These are phyloP conservation scores for Argya squamiceps DNA, from an alignment of 2,797 vertebrate genomes.

Conservation along the genomic window DNA sequence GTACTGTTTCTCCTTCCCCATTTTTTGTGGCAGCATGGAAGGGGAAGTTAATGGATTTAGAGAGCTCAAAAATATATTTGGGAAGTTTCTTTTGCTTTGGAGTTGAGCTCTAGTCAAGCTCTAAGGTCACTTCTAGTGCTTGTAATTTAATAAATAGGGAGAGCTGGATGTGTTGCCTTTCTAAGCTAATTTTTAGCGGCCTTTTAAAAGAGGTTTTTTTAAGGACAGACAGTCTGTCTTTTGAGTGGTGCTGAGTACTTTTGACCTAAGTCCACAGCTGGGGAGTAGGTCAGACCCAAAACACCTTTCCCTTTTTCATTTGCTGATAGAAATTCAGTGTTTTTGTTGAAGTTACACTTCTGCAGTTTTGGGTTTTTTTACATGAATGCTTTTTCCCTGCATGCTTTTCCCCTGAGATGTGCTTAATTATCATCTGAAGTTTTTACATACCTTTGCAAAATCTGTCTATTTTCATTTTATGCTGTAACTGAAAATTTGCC, in stretches of 20 bases:
- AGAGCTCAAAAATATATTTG: neutral
- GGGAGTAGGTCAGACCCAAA: neutral
- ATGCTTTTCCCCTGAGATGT: accelerated
- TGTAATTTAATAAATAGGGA: constrained; percentile 6
- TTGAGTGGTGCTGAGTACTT: neutral
- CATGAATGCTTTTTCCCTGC: no score
- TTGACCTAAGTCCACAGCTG: neutral
- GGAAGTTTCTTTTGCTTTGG: neutral
- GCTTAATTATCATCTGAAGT: neutral
- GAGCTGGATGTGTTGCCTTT: neutral
- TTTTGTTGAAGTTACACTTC: neutral
- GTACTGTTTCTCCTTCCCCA: neutral
- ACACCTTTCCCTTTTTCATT: neutral
- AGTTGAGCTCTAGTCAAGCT: neutral
- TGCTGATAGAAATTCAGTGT: neutral
- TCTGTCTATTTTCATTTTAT: neutral
- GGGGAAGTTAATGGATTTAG: neutral
- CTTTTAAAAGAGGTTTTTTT: neutral
- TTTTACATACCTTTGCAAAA: neutral
- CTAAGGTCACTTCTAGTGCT: neutral
- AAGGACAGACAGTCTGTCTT: neutral
- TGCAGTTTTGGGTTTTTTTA: neutral
- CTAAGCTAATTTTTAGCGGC: neutral
- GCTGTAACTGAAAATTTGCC: neutral
- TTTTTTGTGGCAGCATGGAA: neutral